Evolutionary conservation across 2,888 invertebrate genomes (phyloP).

Genomic region (Nemurella pictetii): DNA sequence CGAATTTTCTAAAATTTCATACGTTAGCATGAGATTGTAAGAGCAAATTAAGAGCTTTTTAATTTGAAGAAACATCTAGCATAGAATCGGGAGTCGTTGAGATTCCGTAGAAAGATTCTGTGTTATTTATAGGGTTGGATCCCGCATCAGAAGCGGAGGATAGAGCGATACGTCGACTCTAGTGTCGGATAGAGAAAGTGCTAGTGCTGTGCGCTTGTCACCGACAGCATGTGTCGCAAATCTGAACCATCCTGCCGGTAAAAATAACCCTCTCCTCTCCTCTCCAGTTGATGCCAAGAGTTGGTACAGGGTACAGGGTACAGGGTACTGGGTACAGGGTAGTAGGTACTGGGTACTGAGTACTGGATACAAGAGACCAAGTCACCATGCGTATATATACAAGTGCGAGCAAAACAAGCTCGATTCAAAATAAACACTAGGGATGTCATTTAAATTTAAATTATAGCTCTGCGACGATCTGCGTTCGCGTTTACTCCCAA

Average conservation of each 20-base stretch:
- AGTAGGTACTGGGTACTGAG: too few species aligned
- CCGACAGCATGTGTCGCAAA: constrained; percentile 27
- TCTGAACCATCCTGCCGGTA: constrained; percentile 21
- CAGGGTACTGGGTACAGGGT: too few species aligned
- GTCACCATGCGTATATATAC: background rate
- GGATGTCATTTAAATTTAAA: background rate
- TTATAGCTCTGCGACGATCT: background rate
- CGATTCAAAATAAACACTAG: background rate
- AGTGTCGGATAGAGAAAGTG: background rate
- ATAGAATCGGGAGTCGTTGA: background rate
- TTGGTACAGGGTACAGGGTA: too few species aligned
- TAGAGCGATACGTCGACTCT: background rate
- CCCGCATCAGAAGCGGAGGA: background rate
- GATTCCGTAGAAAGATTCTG: background rate
- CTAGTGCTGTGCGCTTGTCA: background rate
- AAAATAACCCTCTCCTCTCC: constrained; percentile 22
- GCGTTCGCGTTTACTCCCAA: background rate
- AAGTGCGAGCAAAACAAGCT: background rate
- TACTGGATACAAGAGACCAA: background rate
- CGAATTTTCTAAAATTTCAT: too few species aligned
- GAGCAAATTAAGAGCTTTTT: background rate
- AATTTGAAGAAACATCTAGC: background rate
- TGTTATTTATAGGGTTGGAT: background rate
- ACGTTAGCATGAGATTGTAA: too few species aligned
- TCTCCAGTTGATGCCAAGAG: background rate